phyloP scores from a whole-genome alignment of 2,113 vertebrate species.

The Rhinolophus ferrumequinum region DNA sequence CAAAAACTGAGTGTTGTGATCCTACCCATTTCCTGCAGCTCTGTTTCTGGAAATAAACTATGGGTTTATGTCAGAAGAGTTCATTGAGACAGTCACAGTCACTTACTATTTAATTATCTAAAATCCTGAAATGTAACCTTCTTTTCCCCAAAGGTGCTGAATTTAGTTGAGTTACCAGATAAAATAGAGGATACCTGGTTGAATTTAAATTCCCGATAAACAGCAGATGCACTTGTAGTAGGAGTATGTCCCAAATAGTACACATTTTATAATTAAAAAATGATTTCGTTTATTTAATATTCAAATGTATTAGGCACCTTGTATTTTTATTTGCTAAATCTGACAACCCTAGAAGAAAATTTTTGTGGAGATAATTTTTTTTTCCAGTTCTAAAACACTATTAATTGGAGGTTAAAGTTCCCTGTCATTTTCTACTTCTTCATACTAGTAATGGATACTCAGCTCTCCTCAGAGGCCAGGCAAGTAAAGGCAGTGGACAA shows the following conservation, averaged over 20 bases:
- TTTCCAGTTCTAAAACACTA: background rate
- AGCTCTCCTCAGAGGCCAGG: background rate
- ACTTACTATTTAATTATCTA: background rate
- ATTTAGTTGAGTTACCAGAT: background rate
- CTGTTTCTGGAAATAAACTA: background rate
- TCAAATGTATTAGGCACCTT: background rate
- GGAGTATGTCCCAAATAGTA: background rate
- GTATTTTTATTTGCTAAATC: background rate
- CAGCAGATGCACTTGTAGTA: background rate
- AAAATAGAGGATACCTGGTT: background rate
- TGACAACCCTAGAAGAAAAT: background rate
- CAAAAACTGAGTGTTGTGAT: background rate
- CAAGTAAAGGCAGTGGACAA: background rate
- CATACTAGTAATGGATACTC: background rate
- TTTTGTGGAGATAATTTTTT: background rate
- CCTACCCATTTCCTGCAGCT: background rate
- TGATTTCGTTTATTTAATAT: background rate
- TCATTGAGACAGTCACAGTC: background rate
- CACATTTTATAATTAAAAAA: background rate
- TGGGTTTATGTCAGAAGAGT: background rate
- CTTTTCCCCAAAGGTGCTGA: background rate
- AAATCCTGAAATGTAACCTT: background rate
- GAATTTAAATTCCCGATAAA: constrained; percentile 18
- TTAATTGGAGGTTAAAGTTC: background rate
- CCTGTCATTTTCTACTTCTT: background rate